Conservation (phyloP, 1,140 invertebrate genomes). For the Brachionus paranguensis region DNA sequence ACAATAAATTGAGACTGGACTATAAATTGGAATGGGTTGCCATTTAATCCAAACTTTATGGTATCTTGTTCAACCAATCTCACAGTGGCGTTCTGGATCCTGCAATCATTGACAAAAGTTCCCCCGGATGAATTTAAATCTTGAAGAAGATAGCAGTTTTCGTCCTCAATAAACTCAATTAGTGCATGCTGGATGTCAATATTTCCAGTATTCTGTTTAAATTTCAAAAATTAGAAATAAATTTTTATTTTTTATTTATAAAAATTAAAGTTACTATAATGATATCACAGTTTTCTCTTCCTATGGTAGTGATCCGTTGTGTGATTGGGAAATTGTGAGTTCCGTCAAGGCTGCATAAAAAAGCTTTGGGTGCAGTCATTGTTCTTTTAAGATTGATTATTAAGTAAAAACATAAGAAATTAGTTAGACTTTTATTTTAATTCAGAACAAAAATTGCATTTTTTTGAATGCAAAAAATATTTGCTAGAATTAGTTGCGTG, state of each 20-base stretch:
- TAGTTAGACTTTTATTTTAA: neutral
- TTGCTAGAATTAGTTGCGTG: neutral
- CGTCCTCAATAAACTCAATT: constrained; percentile 52
- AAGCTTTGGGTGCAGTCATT: constrained; percentile 9
- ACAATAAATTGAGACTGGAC: constrained; percentile 40
- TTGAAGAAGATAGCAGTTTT: constrained; percentile 53
- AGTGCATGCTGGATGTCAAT: constrained; percentile 54
- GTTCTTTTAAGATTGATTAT: neutral
- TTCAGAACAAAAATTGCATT: constrained; percentile 7
- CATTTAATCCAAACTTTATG: constrained; percentile 50
- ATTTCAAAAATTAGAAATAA: constrained; percentile 1
- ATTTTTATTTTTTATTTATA: neutral
- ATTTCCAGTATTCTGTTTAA: constrained; percentile 40
- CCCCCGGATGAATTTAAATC: constrained; percentile 54
- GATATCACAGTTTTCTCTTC: constrained; percentile 54
- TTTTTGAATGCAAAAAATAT: constrained; percentile 5
- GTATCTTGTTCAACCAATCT: constrained; percentile 51
- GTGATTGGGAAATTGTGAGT: constrained; percentile 40
- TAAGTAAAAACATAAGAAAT: neutral
- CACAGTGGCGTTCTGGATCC: constrained; percentile 55
- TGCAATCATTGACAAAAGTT: constrained; percentile 54
- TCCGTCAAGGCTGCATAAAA: constrained; percentile 13
- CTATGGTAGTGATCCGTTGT: constrained; percentile 53
- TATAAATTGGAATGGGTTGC: constrained; percentile 33
- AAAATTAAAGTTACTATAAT: constrained; percentile 45